These are phyloP conservation scores for Proterorhinus semilunaris DNA, from an alignment of 2,113 vertebrate genomes.

Conservation along the genomic window DNA sequence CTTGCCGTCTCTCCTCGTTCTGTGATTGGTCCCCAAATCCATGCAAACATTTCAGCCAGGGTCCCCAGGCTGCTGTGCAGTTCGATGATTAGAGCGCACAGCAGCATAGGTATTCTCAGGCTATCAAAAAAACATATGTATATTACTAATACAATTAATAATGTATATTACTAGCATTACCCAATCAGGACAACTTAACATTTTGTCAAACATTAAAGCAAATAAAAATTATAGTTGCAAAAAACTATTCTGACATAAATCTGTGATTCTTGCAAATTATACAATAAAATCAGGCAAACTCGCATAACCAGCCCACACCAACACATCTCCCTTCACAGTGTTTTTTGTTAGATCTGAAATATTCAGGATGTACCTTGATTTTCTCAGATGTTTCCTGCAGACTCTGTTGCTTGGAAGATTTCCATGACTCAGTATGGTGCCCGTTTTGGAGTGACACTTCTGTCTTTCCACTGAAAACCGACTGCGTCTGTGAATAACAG, in stretches of 20 bases:
- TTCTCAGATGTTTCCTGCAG: constrained; percentile 60
- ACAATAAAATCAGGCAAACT: neutral
- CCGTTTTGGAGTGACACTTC: constrained; percentile 57
- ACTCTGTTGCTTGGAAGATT: constrained; percentile 62
- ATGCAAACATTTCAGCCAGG: too few relatives aligned
- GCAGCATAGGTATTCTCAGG: too few relatives aligned
- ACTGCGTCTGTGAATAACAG: constrained; percentile 29
- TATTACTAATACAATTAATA: too few relatives aligned
- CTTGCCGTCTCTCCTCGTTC: too few relatives aligned
- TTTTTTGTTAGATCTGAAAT: constrained; percentile 14
- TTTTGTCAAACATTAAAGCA: too few relatives aligned
- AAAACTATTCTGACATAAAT: neutral
- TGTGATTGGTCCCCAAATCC: too few relatives aligned
- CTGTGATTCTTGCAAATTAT: neutral
- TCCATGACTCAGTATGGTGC: constrained; percentile 59
- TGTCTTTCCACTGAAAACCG: constrained; percentile 49
- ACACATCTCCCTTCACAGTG: constrained; percentile 6
- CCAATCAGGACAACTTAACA: too few relatives aligned
- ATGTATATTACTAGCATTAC: too few relatives aligned
- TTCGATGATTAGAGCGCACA: too few relatives aligned
- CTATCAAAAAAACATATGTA: too few relatives aligned
- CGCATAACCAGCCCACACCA: constrained; percentile 15
- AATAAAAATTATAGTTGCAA: too few relatives aligned
- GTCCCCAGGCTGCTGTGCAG: too few relatives aligned
- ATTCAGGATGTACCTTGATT: constrained; percentile 70